A percentile compares a stretch with the other conserved stretches of the same genome.
These are phyloP conservation scores for Phylloscopus whistleri DNA, from an alignment of 2,113 vertebrate species.

Conservation along the genomic window DNA sequence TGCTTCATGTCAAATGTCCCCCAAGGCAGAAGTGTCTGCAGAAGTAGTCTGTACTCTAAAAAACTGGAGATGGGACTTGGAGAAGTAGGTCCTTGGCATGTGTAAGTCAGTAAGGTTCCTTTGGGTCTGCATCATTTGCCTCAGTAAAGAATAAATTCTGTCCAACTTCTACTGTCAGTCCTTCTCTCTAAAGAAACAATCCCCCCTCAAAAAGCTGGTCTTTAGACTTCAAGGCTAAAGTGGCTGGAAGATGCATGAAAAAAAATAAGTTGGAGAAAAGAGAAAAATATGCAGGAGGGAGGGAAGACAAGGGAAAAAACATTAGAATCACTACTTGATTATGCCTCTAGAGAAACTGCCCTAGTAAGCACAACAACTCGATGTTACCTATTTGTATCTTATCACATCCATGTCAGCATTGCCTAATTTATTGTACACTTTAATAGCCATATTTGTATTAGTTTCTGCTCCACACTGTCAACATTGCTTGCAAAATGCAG, in stretches of 20 bases:
- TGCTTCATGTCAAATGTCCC: not conserved
- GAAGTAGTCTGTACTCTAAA: not conserved
- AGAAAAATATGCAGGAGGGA: not conserved
- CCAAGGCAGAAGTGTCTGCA: not conserved
- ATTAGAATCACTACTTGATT: constrained; percentile 37
- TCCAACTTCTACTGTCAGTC: not conserved
- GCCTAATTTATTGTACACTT: constrained; percentile 63
- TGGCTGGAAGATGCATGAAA: not conserved
- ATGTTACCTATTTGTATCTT: constrained; percentile 50
- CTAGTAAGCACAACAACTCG: constrained; percentile 17
- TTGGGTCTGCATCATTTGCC: not conserved
- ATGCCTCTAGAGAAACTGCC: constrained; percentile 33
- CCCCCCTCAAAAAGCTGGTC: not conserved
- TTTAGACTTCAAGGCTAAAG: not conserved
- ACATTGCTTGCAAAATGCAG: constrained; percentile 10
- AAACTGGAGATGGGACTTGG: not conserved
- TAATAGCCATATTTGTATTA: constrained; percentile 62
- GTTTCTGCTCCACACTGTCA: constrained; percentile 14
- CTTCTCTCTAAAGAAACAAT: not conserved
- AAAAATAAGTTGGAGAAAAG: not conserved
- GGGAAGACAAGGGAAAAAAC: not conserved
- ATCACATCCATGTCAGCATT: constrained; percentile 54
- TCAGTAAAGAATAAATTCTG: not conserved
- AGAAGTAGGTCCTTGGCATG: not conserved
- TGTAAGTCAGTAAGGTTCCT: not conserved